Evolutionary conservation across 2,888 invertebrate species (phyloP).

Genomic region (Lepidonotus clava): DNA sequence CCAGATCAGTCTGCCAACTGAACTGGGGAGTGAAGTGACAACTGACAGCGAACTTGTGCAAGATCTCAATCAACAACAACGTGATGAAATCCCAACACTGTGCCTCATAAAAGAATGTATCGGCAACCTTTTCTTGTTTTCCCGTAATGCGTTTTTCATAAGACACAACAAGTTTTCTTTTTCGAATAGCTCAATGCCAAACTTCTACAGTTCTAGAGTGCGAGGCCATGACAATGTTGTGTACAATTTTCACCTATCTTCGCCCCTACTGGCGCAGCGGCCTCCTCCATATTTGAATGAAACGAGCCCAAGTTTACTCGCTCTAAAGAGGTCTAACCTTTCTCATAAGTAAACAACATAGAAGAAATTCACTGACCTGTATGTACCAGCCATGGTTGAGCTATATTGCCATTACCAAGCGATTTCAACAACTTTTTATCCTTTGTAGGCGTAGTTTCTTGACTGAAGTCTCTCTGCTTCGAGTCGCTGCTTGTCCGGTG

Average conservation of each 20-base stretch:
- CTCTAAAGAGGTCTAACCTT: neutral
- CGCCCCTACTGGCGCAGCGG: too few relatives aligned
- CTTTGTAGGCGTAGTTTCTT: slow-evolving; percentile 51
- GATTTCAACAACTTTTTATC: slow-evolving; percentile 44
- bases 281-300: slow-evolving; percentile 53
- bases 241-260: slow-evolving; percentile 41
- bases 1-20: too few relatives aligned
- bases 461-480: slow-evolving; percentile 40
- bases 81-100: too few relatives aligned
- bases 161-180: too few relatives aligned
- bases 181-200: too few relatives aligned
- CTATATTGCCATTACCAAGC: slow-evolving; percentile 34
- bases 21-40: too few relatives aligned
- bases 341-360: neutral
- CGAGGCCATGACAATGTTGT: neutral
- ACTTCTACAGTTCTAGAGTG: too few relatives aligned
- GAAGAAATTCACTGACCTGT: slow-evolving; percentile 10
- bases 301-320: neutral
- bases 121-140: too few relatives aligned
- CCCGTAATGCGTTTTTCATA: too few relatives aligned
- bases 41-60: too few relatives aligned
- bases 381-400: slow-evolving; percentile 43
- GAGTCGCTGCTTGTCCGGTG: neutral
- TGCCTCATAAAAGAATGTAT: too few relatives aligned
- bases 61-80: too few relatives aligned